Conservation (phyloP, 2,888 invertebrate species). For the Exephanes ischioxanthus region DNA sequence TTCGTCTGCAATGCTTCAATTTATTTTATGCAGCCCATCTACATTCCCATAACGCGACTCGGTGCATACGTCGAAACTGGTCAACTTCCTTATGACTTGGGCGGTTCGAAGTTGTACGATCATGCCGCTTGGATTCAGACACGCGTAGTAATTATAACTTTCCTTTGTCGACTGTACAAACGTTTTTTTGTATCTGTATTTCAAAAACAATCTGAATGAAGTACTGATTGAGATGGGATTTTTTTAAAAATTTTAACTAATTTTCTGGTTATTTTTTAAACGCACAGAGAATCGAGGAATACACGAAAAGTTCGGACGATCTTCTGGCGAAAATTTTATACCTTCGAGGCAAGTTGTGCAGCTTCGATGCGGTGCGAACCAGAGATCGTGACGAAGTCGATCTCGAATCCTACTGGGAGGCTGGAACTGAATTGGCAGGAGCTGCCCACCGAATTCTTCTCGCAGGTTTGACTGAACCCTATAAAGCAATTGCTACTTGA, state of each 20-base stretch:
- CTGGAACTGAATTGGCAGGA: conserved; percentile 84
- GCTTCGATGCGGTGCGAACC: conserved; percentile 86
- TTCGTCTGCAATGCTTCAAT: conserved; percentile 22
- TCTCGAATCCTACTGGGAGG: conserved; percentile 86
- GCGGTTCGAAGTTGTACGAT: conserved; percentile 90
- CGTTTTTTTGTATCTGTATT: conserved; percentile 20
- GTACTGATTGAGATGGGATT: not conserved
- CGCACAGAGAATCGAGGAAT: conserved; percentile 89
- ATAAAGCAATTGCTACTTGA: not conserved
- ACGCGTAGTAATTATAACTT: conserved; percentile 88
- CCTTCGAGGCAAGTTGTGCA: conserved; percentile 87
- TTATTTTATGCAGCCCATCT: conserved; percentile 87
- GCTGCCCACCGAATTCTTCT: conserved; percentile 77
- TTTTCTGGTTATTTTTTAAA: conserved; percentile 9
- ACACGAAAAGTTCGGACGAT: conserved; percentile 87
- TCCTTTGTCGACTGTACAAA: conserved; percentile 22
- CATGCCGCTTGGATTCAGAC: conserved; percentile 91
- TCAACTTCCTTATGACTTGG: conserved; percentile 91
- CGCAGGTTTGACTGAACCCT: conserved; percentile 73
- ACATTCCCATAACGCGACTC: conserved; percentile 90
- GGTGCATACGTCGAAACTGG: conserved; percentile 89
- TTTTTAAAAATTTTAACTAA: too few species aligned
- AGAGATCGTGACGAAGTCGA: conserved; percentile 87
- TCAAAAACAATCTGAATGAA: not conserved
- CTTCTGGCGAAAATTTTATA: conserved; percentile 88